A percentile compares a stretch with the other conserved stretches of the same genome.
phyloP scores from a whole-genome alignment of 1,140 invertebrate genomes.

The Amyelois transitella region DNA sequence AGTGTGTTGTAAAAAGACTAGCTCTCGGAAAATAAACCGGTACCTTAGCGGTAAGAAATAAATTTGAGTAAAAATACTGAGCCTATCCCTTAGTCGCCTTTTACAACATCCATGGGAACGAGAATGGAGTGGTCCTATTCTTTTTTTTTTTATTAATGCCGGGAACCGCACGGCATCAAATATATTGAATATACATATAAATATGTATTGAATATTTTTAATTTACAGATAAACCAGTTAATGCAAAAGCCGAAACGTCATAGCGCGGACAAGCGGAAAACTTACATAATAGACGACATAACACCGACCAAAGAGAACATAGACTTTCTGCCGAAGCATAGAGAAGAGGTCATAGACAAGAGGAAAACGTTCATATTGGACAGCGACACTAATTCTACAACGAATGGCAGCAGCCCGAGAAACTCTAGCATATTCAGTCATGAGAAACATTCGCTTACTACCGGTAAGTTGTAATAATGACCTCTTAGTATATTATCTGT shows the following conservation, averaged over 20 bases:
- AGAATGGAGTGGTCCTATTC: too few species aligned
- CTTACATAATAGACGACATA: slow-evolving; percentile 50
- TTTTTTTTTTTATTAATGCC: too few species aligned
- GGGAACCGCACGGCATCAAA: too few species aligned
- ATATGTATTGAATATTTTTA: too few species aligned
- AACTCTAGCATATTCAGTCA: slow-evolving; percentile 67
- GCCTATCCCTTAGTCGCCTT: too few species aligned
- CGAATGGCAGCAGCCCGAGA: slow-evolving; percentile 63
- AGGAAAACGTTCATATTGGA: slow-evolving; percentile 61
- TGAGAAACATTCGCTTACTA: slow-evolving; percentile 52
- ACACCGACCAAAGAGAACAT: slow-evolving; percentile 57
- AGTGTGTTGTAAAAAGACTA: too few species aligned
- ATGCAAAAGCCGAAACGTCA: slow-evolving; percentile 42
- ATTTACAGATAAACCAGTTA: slow-evolving; percentile 45
- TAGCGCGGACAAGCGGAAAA: slow-evolving; percentile 47
- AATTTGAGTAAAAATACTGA: too few species aligned
- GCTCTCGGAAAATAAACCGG: slow-evolving; percentile 47
- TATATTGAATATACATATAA: too few species aligned
- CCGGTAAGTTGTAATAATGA: slow-evolving; percentile 10
- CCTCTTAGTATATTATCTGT: too few species aligned
- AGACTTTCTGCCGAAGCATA: slow-evolving; percentile 39
- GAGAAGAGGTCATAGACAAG: slow-evolving; percentile 49
- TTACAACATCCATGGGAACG: too few species aligned
- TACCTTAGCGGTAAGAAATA: slow-evolving; percentile 42
- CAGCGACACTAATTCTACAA: slow-evolving; percentile 68